Evolutionary conservation across 1,140 invertebrate genomes (phyloP).

Genomic region (Caenorhabditis inopinata): DNA sequence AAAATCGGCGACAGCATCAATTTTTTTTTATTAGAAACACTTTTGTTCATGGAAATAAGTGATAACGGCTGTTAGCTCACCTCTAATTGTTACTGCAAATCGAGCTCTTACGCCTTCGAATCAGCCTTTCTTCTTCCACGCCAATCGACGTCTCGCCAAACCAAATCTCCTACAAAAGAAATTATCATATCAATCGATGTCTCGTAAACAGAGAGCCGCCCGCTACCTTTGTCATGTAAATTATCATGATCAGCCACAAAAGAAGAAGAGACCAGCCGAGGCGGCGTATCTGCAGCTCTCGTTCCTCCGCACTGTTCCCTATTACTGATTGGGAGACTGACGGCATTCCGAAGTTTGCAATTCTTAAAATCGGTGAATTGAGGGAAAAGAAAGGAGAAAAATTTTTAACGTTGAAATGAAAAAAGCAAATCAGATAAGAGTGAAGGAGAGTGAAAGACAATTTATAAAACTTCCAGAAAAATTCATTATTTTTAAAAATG

Average conservation of each 20-base stretch:
- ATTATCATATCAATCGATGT: neutral
- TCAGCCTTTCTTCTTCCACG: neutral
- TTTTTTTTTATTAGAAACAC: too few relatives aligned
- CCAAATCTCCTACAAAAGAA: conserved; percentile 31
- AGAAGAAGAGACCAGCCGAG: conserved; percentile 25
- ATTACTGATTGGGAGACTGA: neutral
- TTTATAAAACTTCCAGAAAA: too few relatives aligned
- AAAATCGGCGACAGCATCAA: too few relatives aligned
- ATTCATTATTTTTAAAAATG: neutral
- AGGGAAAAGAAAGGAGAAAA: neutral
- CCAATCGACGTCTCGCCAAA: conserved; percentile 15
- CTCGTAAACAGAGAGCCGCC: neutral
- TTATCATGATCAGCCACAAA: conserved; percentile 23
- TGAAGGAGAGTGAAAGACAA: too few relatives aligned
- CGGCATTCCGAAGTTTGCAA: neutral
- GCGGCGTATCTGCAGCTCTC: conserved; percentile 11
- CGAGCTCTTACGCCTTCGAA: neutral
- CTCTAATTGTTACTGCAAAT: neutral
- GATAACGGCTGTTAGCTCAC: too few relatives aligned
- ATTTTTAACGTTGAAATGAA: neutral
- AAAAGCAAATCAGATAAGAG: too few relatives aligned
- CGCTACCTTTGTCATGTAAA: conserved; percentile 28
- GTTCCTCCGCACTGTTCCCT: conserved; percentile 7
- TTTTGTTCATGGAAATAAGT: too few relatives aligned
- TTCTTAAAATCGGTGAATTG: too few relatives aligned